These are phyloP conservation scores for Artibeus lituratus DNA, from an alignment of 2,797 vertebrate species.

Conservation along the genomic window DNA sequence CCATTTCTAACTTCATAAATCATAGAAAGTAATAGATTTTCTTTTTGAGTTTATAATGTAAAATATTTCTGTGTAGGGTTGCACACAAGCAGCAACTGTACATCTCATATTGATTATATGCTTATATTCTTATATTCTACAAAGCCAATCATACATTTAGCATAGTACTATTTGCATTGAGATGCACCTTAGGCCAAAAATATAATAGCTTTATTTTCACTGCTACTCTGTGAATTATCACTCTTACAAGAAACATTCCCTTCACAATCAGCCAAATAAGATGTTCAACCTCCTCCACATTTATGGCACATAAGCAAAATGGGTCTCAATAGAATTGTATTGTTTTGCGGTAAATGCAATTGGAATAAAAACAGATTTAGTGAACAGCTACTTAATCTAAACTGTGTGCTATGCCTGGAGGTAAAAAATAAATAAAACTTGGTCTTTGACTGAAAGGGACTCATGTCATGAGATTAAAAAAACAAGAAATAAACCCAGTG, in stretches of 20 bases:
- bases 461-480: background rate
- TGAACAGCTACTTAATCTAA: background rate
- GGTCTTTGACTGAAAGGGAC: background rate
- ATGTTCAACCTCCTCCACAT: background rate
- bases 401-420: background rate
- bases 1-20: background rate
- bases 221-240: background rate
- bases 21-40: background rate
- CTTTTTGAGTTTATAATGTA: background rate
- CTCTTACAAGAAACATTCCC: background rate
- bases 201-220: background rate
- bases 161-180: background rate
- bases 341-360: background rate
- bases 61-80: background rate
- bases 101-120: background rate
- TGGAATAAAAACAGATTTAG: conserved; percentile 5
- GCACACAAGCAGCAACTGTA: background rate
- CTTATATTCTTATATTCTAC: background rate
- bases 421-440: conserved; percentile 35
- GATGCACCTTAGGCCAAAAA: conserved; percentile 1
- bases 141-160: background rate
- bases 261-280: background rate
- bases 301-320: background rate
- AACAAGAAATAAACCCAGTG: background rate
- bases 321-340: background rate